A percentile compares a stretch with the other conserved stretches of the same genome.
phyloP scores from a whole-genome alignment of 2,797 vertebrate genomes.

The Enteromius fasciolatus region DNA sequence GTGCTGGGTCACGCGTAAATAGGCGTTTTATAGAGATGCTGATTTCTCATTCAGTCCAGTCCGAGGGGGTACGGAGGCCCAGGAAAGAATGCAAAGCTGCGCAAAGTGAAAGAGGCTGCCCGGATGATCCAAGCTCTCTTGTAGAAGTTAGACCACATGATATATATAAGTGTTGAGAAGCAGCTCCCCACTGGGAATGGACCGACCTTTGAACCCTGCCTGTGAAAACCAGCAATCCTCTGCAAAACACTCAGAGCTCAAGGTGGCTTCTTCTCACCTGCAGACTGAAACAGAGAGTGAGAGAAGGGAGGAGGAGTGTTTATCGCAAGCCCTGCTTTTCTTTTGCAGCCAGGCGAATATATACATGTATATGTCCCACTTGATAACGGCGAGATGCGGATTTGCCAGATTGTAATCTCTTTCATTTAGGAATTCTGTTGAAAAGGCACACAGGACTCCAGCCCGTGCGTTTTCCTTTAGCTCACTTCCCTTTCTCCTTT shows the following conservation, averaged over 20 bases:
- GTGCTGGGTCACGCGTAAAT: constrained; percentile 47
- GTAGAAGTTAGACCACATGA: constrained; percentile 71
- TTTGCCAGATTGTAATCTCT: constrained; percentile 75
- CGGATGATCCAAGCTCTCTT: constrained; percentile 58
- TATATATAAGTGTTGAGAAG: constrained; percentile 81
- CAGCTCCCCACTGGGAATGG: constrained; percentile 86
- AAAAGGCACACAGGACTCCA: constrained; percentile 59
- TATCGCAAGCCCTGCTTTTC: constrained; percentile 72
- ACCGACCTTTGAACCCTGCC: constrained; percentile 85
- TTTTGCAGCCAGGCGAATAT: constrained; percentile 72
- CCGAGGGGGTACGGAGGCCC: constrained; percentile 71
- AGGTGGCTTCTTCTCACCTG: constrained; percentile 78
- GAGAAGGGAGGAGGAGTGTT: constrained; percentile 66
- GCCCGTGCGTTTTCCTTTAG: constrained; percentile 7
- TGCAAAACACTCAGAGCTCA: constrained; percentile 74
- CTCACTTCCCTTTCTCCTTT: constrained; percentile 45
- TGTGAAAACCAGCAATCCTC: constrained; percentile 66
- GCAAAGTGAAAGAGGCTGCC: background rate
- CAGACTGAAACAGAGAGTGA: constrained; percentile 48
- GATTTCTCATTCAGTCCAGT: constrained; percentile 79
- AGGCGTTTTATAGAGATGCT: constrained; percentile 80
- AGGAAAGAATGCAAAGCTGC: constrained; percentile 68
- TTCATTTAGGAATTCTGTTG: constrained; percentile 53
- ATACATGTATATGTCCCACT: constrained; percentile 72
- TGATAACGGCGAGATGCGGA: constrained; percentile 67